A percentile compares a stretch with the other conserved stretches of the same genome.
Evolutionary conservation across 2,113 vertebrate genomes (phyloP).

Genomic region (Cheilinus undulatus): DNA sequence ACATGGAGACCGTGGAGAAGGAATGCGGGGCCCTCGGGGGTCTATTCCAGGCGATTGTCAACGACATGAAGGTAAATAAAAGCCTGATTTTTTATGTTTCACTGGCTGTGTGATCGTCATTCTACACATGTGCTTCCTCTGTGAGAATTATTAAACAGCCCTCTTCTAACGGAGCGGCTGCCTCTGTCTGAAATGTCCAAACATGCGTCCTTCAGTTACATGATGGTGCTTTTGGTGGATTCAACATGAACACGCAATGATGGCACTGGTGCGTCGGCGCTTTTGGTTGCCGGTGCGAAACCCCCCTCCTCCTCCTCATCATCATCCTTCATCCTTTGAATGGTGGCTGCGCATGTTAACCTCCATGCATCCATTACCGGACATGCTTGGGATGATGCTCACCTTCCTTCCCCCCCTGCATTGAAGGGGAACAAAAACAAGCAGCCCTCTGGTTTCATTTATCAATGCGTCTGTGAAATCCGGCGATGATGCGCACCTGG

Average conservation of each 20-base stretch:
- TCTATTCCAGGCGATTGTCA: slow-evolving; percentile 80
- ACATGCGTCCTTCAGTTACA: not conserved
- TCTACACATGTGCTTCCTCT: slow-evolving; percentile 25
- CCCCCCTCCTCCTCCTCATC: not conserved
- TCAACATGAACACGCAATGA: not conserved
- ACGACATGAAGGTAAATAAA: slow-evolving; percentile 83
- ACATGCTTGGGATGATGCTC: slow-evolving; percentile 5
- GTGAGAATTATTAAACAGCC: slow-evolving; percentile 1
- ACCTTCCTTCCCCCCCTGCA: not conserved
- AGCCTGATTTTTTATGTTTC: not conserved
- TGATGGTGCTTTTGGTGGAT: not conserved
- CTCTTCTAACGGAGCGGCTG: slow-evolving; percentile 8
- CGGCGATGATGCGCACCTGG: not conserved
- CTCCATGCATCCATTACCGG: slow-evolving; percentile 31
- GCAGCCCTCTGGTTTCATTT: not conserved
- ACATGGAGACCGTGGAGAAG: slow-evolving; percentile 81
- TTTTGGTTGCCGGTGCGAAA: slow-evolving; percentile 39
- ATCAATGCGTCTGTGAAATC: rapidly evolving
- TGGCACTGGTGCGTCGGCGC: slow-evolving; percentile 22
- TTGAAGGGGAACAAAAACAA: not conserved
- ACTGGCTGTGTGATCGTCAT: not conserved
- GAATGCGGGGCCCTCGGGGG: slow-evolving; percentile 81
- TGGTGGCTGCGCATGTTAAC: slow-evolving; percentile 47
- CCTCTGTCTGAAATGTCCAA: not conserved
- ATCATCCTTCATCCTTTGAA: slow-evolving; percentile 7